Percentiles rank a stretch among this genome's conserved stretches.
These are phyloP conservation scores for Gastrophryne carolinensis DNA, from an alignment of 2,797 vertebrate genomes.

Conservation along the genomic window DNA sequence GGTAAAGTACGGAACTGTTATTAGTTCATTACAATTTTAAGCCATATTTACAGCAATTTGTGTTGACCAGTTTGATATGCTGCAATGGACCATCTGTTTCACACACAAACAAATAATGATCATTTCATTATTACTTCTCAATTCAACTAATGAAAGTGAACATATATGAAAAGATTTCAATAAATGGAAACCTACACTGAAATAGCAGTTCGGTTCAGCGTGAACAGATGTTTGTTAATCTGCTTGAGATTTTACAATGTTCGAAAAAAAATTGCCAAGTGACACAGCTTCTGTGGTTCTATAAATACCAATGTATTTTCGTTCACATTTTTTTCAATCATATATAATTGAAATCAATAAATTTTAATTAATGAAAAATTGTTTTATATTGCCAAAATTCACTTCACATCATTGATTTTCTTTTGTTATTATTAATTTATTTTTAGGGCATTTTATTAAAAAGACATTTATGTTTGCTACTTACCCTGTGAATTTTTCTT, in stretches of 20 bases:
- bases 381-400: no score
- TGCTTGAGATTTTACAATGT: neutral
- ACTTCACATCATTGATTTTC: no score
- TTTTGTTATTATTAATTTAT: no score
- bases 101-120: constrained; percentile 19
- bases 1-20: neutral
- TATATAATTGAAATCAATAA: neutral
- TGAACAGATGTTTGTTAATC: constrained; percentile 28
- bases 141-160: constrained; percentile 39
- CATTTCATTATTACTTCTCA: constrained; percentile 36
- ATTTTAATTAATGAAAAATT: neutral
- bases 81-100: constrained; percentile 37
- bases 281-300: neutral
- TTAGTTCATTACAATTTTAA: constrained; percentile 18
- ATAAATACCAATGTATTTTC: no score
- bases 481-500: no score
- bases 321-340: no score
- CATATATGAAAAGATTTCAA: constrained; percentile 33
- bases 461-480: no score
- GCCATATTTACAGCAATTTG: constrained; percentile 25
- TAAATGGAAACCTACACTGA: constrained; percentile 7
- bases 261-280: neutral
- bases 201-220: constrained; percentile 9
- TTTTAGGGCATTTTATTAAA: no score
- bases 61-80: constrained; percentile 26